Conservation (phyloP, 2,797 vertebrate genomes). For the Dicrostonyx torquatus region DNA sequence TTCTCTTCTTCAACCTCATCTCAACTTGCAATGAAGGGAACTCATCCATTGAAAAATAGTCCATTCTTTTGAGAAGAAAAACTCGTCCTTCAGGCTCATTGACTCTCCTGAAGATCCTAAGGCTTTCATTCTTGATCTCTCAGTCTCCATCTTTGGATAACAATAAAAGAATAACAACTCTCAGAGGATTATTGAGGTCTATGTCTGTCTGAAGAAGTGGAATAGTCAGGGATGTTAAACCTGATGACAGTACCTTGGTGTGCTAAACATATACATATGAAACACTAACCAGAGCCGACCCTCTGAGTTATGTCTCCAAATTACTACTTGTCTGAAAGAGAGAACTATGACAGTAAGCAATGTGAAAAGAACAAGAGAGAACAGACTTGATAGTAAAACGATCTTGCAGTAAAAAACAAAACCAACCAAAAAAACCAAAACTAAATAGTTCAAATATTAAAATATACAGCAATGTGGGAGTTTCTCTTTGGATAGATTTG, state of each 20-base stretch:
- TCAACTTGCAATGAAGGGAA: not conserved
- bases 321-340: not conserved
- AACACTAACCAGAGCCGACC: not conserved
- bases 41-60: not conserved
- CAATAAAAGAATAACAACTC: not conserved
- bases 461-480: not conserved
- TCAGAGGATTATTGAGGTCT: not conserved
- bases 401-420: not conserved
- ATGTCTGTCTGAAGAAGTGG: no score
- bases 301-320: conserved; percentile 11
- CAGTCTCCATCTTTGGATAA: not conserved
- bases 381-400: not conserved
- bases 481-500: not conserved
- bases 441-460: not conserved
- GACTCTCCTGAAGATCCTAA: not conserved
- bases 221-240: not conserved
- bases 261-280: not conserved
- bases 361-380: not conserved
- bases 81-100: not conserved
- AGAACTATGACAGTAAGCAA: not conserved
- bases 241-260: not conserved
- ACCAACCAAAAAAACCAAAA: not conserved
- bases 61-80: not conserved
- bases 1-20: not conserved
- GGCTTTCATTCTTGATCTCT: not conserved